Conservation (phyloP, 2,797 vertebrate genomes). For the Enteromius viviparus region DNA sequence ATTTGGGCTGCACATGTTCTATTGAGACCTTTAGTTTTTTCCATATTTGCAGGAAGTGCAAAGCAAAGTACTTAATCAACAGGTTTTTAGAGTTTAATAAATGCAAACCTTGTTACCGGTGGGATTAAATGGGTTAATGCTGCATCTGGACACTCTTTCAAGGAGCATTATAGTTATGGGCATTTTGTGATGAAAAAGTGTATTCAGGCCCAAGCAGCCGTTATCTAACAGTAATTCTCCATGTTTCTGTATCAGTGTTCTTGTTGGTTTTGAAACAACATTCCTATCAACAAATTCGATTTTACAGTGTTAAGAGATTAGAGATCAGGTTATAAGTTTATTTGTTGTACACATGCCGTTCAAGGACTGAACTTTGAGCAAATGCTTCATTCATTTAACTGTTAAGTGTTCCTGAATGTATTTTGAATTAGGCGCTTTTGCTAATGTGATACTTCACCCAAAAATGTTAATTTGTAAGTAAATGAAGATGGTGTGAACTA, state of each 20-base stretch:
- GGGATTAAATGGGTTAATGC: not conserved
- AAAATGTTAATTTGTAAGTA: not conserved
- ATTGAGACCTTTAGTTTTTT: too few relatives aligned
- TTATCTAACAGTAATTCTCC: not conserved
- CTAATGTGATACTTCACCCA: not conserved
- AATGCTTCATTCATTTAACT: not conserved
- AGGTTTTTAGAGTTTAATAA: too few relatives aligned
- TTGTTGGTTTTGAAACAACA: not conserved
- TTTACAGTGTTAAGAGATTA: constrained; percentile 1
- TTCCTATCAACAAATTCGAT: not conserved
- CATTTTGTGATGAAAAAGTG: not conserved
- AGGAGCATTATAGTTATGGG: not conserved
- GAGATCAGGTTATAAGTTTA: not conserved
- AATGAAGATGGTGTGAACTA: not conserved
- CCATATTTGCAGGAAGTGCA: too few relatives aligned
- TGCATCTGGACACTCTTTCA: not conserved
- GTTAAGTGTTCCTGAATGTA: not conserved
- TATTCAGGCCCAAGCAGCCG: not conserved
- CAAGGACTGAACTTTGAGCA: constrained; percentile 9
- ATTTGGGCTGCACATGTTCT: too few relatives aligned
- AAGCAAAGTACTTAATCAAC: too few relatives aligned
- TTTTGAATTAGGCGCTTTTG: not conserved
- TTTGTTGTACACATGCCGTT: constrained; percentile 4
- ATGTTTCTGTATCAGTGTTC: not conserved
- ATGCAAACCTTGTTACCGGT: too few relatives aligned